Conservation (phyloP, 1,140 invertebrate genomes). For the Drosophila prosaltans region DNA sequence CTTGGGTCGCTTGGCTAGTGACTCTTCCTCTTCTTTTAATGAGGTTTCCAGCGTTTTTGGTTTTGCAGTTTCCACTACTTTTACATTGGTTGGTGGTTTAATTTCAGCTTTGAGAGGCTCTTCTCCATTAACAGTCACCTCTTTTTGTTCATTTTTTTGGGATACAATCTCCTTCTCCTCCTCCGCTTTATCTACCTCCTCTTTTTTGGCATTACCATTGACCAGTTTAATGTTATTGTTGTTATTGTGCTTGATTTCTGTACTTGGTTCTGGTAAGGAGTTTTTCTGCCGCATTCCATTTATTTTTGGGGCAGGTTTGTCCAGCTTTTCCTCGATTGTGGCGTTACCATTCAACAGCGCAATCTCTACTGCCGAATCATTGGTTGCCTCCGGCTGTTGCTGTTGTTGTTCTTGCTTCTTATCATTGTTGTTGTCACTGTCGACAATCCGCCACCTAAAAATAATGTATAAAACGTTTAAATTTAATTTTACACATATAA, state of each 20-base stretch:
- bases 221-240: constrained; percentile 55
- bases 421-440: constrained; percentile 73
- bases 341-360: constrained; percentile 25
- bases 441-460: constrained; percentile 86
- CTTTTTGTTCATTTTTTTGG: not conserved
- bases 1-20: constrained; percentile 49
- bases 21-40: constrained; percentile 12
- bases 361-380: constrained; percentile 22
- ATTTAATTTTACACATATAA: too few relatives aligned
- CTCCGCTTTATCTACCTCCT: constrained; percentile 12
- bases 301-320: constrained; percentile 35
- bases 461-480: not conserved
- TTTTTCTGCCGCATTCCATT: constrained; percentile 52
- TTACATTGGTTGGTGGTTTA: not conserved
- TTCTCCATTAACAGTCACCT: constrained; percentile 40
- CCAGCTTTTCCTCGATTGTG: not conserved
- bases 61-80: constrained; percentile 12
- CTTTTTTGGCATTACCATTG: constrained; percentile 46
- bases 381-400: not conserved
- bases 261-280: not conserved
- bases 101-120: constrained; percentile 18
- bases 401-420: not conserved
- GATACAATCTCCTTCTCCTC: not conserved
- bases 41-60: constrained; percentile 6
- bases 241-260: constrained; percentile 34